phyloP scores from a whole-genome alignment of 2,113 vertebrate genomes.

The Alethe diademata region DNA sequence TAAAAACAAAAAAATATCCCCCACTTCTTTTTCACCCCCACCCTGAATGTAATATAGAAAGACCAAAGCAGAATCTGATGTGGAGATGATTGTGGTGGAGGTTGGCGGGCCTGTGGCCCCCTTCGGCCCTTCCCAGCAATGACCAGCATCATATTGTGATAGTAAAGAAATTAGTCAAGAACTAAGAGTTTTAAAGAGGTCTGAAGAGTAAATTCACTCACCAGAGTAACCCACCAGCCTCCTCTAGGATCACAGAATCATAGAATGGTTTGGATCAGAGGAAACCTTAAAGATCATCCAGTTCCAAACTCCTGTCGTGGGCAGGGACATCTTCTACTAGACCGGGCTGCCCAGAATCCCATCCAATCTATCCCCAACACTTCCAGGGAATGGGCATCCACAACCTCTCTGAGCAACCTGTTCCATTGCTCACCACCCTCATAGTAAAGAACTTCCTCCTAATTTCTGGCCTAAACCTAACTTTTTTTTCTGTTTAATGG shows the following conservation, averaged over 20 bases:
- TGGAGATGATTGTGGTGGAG: neutral
- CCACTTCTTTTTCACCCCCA: neutral
- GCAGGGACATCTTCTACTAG: neutral
- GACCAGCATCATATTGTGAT: neutral
- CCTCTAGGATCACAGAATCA: neutral
- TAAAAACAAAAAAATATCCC: neutral
- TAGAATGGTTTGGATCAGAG: neutral
- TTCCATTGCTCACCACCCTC: neutral
- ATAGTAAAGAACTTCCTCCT: neutral
- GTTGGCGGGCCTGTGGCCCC: neutral
- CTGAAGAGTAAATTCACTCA: neutral
- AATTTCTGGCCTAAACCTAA: neutral
- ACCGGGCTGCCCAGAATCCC: neutral
- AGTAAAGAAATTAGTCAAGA: neutral
- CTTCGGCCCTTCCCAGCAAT: neutral
- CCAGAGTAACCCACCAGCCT: neutral
- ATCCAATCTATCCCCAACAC: neutral
- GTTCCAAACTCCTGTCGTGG: neutral
- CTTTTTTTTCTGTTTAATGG: neutral
- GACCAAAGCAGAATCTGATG: neutral
- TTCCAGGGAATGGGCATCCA: neutral
- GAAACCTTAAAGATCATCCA: neutral
- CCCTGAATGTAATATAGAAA: neutral
- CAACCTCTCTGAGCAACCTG: neutral
- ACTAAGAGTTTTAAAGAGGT: neutral